Base-by-base conservation (phyloP, 2,888 invertebrate genomes). In the Drosophila rellima region DNA sequence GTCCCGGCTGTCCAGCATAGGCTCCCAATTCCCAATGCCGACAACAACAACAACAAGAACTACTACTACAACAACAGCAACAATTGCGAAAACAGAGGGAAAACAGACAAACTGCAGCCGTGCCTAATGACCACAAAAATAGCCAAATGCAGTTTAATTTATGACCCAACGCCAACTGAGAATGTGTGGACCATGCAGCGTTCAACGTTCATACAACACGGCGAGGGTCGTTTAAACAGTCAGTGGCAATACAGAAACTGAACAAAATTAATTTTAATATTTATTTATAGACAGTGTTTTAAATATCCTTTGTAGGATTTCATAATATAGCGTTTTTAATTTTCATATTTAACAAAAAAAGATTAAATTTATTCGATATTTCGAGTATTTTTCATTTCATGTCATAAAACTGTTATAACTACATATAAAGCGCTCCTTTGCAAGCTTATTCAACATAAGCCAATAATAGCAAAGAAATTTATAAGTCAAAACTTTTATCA, bases 41-140 rank as follows among this genome's bases (percentile, higher is more conserved):
- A 51, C n/a, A 54, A 40, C 55, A 62, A 39, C 37, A 45, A 39
- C 54, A 62, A 55, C 17, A 52, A 39, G 42, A 61, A 37, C 35
- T n/a, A n/a, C n/a, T n/a, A n/a, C n/a, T n/a, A n/a, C 40, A 40
- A 33, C 31, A 31, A 31, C 20, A 61, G 54, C 35, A 51, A 35
- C 52, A 61, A 37, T 23, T 31, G 31, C 54, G 40, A 42, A 44
- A 68, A 54, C 60, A 45, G 45, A 70, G 44, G 29, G 42, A 54
- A 39, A 60, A 48, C 75, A 79, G 82, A 79, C 85, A 68, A 80
- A 70, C 86, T 82, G 83, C 83, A 82, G 65, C 74, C 70, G 50
- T 64, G 80, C 86, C 88, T 82, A 82, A 82, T 82, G 82, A 82
- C 88, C 74, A 86, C 86, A 80, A 86, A 82, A 86, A 82, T 82